These are phyloP conservation scores for Elymnias hypermnestra DNA, from an alignment of 1,140 invertebrate species.

Conservation along the genomic window DNA sequence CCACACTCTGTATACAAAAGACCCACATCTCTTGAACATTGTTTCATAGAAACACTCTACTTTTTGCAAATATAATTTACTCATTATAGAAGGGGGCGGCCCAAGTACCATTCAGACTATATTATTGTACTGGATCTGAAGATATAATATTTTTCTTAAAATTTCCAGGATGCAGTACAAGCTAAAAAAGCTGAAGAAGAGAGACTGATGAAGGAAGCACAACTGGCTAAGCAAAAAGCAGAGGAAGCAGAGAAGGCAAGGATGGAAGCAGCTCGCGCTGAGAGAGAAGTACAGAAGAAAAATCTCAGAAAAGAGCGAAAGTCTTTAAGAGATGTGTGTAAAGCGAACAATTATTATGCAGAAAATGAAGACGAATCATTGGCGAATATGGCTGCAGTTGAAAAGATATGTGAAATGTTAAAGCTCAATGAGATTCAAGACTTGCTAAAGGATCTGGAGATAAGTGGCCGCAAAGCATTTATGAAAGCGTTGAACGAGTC, in stretches of 20 bases:
- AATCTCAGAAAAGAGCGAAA: slow-evolving; percentile 92
- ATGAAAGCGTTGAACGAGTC: slow-evolving; percentile 81
- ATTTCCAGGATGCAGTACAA: slow-evolving; percentile 87
- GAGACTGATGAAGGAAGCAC: slow-evolving; percentile 81
- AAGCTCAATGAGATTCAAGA: slow-evolving; percentile 85
- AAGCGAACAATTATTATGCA: slow-evolving; percentile 92
- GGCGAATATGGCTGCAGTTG: slow-evolving; percentile 90
- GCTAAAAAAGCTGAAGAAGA: slow-evolving; percentile 91
- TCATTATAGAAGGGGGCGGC: too few species aligned
- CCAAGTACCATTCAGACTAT: too few species aligned
- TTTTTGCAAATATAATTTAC: too few species aligned
- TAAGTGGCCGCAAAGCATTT: slow-evolving; percentile 81
- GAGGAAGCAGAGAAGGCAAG: slow-evolving; percentile 88
- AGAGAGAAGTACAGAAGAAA: slow-evolving; percentile 90
- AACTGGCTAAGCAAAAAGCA: slow-evolving; percentile 87
- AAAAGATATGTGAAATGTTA: slow-evolving; percentile 83
- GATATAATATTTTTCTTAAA: neutral
- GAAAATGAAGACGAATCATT: slow-evolving; percentile 84
- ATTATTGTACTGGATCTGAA: too few species aligned
- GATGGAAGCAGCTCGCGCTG: slow-evolving; percentile 89
- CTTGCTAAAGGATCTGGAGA: slow-evolving; percentile 83
- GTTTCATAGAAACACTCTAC: too few species aligned
- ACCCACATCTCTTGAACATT: too few species aligned
- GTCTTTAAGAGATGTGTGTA: slow-evolving; percentile 88
- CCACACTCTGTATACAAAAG: too few species aligned